These are phyloP conservation scores for Zeuzera pyrina DNA, from an alignment of 2,888 invertebrate genomes.

Conservation along the genomic window DNA sequence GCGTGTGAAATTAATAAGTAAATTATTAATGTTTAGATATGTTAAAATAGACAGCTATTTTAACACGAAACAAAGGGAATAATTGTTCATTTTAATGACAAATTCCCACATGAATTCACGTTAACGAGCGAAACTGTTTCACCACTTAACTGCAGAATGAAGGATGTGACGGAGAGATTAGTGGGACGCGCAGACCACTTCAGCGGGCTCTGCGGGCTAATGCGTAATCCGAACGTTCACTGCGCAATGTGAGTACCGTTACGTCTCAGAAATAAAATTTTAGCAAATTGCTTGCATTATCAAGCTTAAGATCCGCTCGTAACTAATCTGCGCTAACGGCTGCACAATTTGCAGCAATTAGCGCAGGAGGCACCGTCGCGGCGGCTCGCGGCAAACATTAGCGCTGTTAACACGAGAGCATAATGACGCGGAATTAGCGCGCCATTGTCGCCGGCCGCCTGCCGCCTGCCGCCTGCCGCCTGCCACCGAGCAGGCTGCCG, in stretches of 20 bases:
- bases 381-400: constrained; percentile 36
- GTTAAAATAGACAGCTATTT: not conserved
- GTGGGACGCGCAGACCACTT: no score
- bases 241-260: no score
- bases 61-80: constrained; percentile 3
- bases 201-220: no score
- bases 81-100: constrained; percentile 2
- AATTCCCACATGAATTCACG: constrained; percentile 2
- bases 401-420: constrained; percentile 34
- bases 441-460: no score
- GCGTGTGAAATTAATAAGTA: constrained; percentile 6
- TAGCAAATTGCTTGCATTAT: no score
- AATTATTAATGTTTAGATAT: not conserved
- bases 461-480: no score
- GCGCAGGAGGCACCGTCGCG: constrained; percentile 15
- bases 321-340: constrained; percentile 14
- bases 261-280: no score
- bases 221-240: no score
- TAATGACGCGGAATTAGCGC: constrained; percentile 45
- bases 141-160: no score
- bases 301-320: constrained; percentile 5
- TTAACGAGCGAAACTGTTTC: not conserved
- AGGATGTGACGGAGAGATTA: no score
- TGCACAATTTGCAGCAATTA: constrained; percentile 23
- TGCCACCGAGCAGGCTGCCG: no score